phyloP scores from a whole-genome alignment of 2,113 vertebrate genomes.

The Actenoides lindsayi region DNA sequence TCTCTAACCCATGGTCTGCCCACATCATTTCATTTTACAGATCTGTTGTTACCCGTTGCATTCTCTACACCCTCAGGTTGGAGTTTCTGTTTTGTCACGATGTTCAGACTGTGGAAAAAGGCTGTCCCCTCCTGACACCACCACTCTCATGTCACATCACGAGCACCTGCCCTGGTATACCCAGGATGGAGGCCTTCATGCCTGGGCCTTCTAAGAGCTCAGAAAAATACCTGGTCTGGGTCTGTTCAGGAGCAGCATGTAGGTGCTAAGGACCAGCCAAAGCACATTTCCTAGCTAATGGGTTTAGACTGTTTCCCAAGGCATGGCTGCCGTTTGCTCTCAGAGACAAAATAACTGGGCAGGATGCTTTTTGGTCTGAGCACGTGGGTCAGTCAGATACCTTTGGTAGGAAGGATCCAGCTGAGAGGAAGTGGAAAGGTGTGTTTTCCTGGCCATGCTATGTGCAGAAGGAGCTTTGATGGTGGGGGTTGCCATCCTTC shows the following conservation, averaged over 20 bases:
- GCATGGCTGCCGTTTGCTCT: background rate
- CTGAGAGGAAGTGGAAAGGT: constrained; percentile 17
- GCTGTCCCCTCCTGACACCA: background rate
- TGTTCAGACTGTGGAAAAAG: background rate
- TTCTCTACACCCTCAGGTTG: background rate
- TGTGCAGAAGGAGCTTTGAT: constrained; percentile 11
- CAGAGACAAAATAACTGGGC: background rate
- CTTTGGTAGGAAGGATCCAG: constrained; percentile 10
- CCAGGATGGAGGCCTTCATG: background rate
- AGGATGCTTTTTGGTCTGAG: constrained; percentile 11
- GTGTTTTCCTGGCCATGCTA: background rate
- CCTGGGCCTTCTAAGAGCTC: background rate
- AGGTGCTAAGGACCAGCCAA: background rate
- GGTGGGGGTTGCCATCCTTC: constrained; percentile 2
- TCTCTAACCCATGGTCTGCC: background rate
- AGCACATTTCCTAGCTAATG: background rate
- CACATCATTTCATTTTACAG: background rate
- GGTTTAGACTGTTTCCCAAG: background rate
- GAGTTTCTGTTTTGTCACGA: background rate
- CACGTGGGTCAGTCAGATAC: background rate
- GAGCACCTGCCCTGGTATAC: background rate
- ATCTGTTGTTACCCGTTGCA: background rate
- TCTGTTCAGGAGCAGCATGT: background rate
- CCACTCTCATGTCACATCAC: background rate
- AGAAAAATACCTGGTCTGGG: background rate